Percentiles rank a stretch among this genome's conserved stretches.
Evolutionary conservation across 2,797 vertebrate species (phyloP).

Genomic region (Crocidura indochinensis): DNA sequence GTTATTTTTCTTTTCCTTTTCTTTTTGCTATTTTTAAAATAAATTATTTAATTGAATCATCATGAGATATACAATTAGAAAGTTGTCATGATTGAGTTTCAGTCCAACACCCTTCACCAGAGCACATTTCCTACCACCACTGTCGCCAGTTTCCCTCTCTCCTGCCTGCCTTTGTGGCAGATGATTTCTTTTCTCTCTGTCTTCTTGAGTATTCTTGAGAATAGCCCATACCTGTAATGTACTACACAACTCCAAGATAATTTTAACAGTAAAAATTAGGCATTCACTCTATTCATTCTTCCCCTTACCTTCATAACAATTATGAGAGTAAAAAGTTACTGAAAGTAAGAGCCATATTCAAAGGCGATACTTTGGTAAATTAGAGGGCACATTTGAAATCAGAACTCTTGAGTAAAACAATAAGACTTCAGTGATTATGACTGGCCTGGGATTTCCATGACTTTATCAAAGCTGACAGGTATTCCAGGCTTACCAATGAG

Average conservation of each 20-base stretch:
- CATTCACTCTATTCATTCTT: slow-evolving; percentile 39
- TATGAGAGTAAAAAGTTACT: slow-evolving; percentile 17
- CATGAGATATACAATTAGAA: too few relatives aligned
- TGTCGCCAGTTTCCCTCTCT: too few relatives aligned
- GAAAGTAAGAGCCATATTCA: slow-evolving; percentile 23
- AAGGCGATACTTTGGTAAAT: slow-evolving; percentile 1
- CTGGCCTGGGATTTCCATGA: slow-evolving; percentile 52
- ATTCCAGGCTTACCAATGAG: slow-evolving; percentile 39
- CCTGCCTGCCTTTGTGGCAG: too few relatives aligned
- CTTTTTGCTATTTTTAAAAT: too few relatives aligned
- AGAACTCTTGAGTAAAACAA: slow-evolving; percentile 52
- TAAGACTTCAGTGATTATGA: slow-evolving; percentile 50
- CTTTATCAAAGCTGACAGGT: slow-evolving; percentile 65
- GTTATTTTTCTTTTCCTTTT: too few relatives aligned
- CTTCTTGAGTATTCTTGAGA: not conserved
- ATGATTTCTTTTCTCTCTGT: too few relatives aligned
- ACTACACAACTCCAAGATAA: slow-evolving; percentile 35
- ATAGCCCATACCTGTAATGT: slow-evolving; percentile 36
- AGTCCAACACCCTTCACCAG: too few relatives aligned
- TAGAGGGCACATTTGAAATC: slow-evolving; percentile 48
- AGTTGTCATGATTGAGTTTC: too few relatives aligned
- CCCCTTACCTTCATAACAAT: slow-evolving; percentile 41
- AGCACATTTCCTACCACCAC: too few relatives aligned
- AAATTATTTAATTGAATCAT: too few relatives aligned
- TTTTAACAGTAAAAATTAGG: slow-evolving; percentile 41